Evolutionary conservation across 1,140 invertebrate species (phyloP), one percentile per base, ranked within the genome.

Genomic region (Neocloeon triangulifer): DNA sequence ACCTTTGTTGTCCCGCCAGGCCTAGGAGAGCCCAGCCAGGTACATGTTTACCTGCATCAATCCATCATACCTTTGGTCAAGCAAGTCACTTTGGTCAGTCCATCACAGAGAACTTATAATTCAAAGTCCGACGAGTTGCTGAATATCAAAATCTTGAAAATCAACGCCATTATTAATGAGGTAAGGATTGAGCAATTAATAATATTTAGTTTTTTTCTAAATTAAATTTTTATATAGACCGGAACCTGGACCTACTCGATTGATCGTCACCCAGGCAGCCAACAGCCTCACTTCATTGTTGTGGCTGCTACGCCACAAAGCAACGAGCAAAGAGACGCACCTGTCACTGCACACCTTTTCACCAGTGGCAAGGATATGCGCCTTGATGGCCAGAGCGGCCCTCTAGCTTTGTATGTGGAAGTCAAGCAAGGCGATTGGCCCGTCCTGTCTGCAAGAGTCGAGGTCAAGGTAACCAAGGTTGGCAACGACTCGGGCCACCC

Each of bases 241-340:
- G 63, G 63, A 16, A 59, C 59, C 5, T 66, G 63, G 63, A 55
- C 55, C 1, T 66, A 66, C 41, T 52, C 49, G 17, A 60, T 66
- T 21, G 61, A 66, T 45, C 48, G 59, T 9, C 56, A 58, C 38
- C 41, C 52, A 14, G 62, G 62, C 23, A 62, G 56, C 39, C 63
- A 61, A 16, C 63, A 66, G 43, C 59, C 61, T 18, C 61, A 64
- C 42, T 62, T 54, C 37, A 49, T 64, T 6, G 59, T 63, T 49
- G 57, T 63, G 5, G 53, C 50, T 38, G 57, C 58, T 4, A 55
- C 54, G 9, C 57, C 58, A 4, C 47, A 43, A 28, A 46, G 47
- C 9, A 31, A 43, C 13, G n/a, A n/a, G n/a, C n/a, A n/a, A n/a
- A 29, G 19, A 13, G 43, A 37, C 10, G 48, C 48, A 5, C 46